Conservation (phyloP, 2,888 invertebrate species). For the Troides helena region DNA sequence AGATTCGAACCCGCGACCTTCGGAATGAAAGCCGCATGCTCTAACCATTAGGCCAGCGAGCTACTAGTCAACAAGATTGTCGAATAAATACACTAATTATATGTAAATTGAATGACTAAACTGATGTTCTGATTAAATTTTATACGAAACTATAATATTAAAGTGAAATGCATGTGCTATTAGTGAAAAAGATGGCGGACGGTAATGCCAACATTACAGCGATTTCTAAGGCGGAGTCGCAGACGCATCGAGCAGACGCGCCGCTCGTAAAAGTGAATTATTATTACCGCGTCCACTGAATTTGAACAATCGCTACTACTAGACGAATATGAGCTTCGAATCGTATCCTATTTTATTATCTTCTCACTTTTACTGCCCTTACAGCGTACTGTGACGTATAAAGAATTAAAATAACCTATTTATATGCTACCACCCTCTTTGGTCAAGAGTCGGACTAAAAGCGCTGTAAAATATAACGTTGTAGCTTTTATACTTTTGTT, state of each 20-base stretch:
- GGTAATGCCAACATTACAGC: conserved; percentile 70
- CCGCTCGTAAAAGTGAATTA: conserved; percentile 77
- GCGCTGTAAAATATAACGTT: conserved; percentile 21
- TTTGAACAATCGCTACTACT: conserved; percentile 65
- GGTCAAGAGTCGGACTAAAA: conserved; percentile 24
- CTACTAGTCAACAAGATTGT: too few relatives aligned
- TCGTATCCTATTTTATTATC: conserved; percentile 38
- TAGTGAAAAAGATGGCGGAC: conserved; percentile 51
- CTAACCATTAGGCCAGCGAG: too few relatives aligned
- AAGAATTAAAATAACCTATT: conserved; percentile 31
- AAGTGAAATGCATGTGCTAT: conserved; percentile 42
- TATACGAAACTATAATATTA: conserved; percentile 15
- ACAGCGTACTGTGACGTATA: conserved; percentile 24
- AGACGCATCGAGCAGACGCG: conserved; percentile 68
- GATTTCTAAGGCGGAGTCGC: conserved; percentile 64
- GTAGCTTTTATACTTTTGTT: conserved; percentile 20
- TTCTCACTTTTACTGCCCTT: conserved; percentile 26
- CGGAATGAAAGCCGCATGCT: too few relatives aligned
- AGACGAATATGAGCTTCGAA: conserved; percentile 56
- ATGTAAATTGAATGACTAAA: conserved; percentile 3
- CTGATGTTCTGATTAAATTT: conserved; percentile 12
- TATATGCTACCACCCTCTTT: conserved; percentile 20
- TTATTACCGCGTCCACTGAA: conserved; percentile 72
- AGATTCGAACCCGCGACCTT: too few relatives aligned
- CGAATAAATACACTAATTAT: background rate